phyloP scores from a whole-genome alignment of 2,113 vertebrate genomes.

The Sebastes schlegelii region DNA sequence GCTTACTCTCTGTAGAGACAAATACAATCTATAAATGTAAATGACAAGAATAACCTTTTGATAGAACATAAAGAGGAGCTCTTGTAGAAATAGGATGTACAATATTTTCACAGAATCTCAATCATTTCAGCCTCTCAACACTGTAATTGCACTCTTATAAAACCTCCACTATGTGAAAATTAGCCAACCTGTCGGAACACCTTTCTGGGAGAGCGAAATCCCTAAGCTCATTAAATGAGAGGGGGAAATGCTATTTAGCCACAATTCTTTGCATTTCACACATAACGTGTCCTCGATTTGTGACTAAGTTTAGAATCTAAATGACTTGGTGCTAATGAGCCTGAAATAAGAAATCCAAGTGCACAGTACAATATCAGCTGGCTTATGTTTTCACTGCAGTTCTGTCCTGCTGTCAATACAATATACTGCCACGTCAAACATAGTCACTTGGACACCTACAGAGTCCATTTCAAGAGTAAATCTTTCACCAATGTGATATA shows the following conservation, averaged over 20 bases:
- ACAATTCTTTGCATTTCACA: constrained; percentile 13
- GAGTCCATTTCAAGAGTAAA: background rate
- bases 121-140: background rate
- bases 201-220: background rate
- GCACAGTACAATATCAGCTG: background rate
- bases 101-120: background rate
- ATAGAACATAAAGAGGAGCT: background rate
- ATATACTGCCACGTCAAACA: background rate
- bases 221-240: constrained; percentile 7
- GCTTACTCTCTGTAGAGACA: constrained; percentile 87
- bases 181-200: background rate
- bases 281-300: background rate
- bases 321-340: background rate
- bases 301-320: background rate
- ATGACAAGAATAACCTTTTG: background rate
- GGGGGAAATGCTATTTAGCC: background rate
- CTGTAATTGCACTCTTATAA: background rate
- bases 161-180: background rate
- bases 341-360: background rate
- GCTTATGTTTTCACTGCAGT: background rate
- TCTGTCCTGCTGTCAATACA: background rate
- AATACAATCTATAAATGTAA: constrained; percentile 2
- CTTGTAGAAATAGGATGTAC: background rate
- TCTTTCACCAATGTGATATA: background rate
- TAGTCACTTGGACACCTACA: background rate